phyloP scores from a whole-genome alignment of 2,797 vertebrate genomes.

The Alexandromys oeconomus region DNA sequence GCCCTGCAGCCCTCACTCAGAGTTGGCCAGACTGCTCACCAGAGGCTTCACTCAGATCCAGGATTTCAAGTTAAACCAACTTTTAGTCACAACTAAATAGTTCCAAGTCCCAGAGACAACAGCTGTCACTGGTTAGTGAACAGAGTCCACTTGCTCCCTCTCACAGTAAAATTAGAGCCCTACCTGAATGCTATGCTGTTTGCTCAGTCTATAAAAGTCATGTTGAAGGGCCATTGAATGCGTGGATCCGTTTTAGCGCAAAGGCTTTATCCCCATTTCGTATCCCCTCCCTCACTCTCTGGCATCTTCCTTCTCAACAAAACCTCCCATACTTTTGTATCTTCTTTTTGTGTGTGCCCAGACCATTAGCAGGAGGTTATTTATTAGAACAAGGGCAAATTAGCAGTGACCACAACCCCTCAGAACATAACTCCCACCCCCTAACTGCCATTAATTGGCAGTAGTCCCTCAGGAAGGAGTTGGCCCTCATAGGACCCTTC shows the following conservation, averaged over 20 bases:
- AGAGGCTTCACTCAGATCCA: neutral
- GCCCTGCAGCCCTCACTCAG: neutral
- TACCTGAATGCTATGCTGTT: neutral
- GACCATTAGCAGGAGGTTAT: neutral
- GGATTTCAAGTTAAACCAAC: neutral
- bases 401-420: neutral
- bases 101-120: neutral
- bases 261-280: neutral
- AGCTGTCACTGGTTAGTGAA: neutral
- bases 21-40: neutral
- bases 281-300: neutral
- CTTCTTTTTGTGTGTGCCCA: neutral
- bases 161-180: neutral
- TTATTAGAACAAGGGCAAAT: neutral
- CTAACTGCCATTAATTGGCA: neutral
- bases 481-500: neutral
- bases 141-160: neutral
- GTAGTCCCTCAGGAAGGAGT: neutral
- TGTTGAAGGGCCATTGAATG: neutral
- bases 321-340: neutral
- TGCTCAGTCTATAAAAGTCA: neutral
- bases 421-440: neutral
- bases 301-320: neutral
- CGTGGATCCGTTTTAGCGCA: neutral
- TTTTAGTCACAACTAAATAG: neutral